phyloP scores from a whole-genome alignment of 2,797 vertebrate species.

The Heliangelus exortis region DNA sequence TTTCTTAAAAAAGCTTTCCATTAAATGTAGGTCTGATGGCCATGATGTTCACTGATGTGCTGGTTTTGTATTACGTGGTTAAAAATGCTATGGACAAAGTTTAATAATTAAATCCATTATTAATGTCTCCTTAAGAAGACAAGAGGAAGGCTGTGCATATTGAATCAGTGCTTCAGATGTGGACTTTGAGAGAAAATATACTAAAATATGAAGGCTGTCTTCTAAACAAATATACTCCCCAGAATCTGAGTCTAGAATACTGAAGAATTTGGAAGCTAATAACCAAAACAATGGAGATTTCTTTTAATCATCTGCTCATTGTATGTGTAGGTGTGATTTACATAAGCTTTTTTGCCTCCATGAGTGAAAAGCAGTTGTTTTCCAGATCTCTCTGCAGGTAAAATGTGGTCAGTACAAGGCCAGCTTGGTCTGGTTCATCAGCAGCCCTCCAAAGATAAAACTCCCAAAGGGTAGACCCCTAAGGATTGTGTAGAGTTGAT shows the following conservation, averaged over 20 bases:
- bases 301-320: neutral
- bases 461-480: neutral
- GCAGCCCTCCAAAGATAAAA: neutral
- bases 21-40: slow-evolving; percentile 40
- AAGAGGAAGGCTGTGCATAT: neutral
- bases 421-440: neutral
- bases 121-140: slow-evolving; percentile 40
- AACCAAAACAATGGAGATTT: neutral
- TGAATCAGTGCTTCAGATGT: slow-evolving; percentile 16
- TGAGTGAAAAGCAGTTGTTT: neutral
- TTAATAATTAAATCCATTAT: slow-evolving; percentile 71
- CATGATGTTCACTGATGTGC: neutral
- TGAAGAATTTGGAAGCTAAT: slow-evolving; percentile 20
- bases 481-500: neutral
- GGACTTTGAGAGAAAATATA: neutral
- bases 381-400: neutral
- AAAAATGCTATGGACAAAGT: slow-evolving; percentile 36
- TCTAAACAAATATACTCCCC: neutral
- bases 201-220: slow-evolving; percentile 3
- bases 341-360: neutral
- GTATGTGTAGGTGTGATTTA: neutral
- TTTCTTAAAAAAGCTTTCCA: slow-evolving; percentile 19
- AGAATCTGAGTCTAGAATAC: neutral
- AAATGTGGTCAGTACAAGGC: neutral
- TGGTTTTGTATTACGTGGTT: slow-evolving; percentile 61